Percentiles rank a stretch among this genome's conserved stretches.
Conservation (phyloP, 2,113 vertebrate genomes). For the Misgurnus anguillicaudatus region DNA sequence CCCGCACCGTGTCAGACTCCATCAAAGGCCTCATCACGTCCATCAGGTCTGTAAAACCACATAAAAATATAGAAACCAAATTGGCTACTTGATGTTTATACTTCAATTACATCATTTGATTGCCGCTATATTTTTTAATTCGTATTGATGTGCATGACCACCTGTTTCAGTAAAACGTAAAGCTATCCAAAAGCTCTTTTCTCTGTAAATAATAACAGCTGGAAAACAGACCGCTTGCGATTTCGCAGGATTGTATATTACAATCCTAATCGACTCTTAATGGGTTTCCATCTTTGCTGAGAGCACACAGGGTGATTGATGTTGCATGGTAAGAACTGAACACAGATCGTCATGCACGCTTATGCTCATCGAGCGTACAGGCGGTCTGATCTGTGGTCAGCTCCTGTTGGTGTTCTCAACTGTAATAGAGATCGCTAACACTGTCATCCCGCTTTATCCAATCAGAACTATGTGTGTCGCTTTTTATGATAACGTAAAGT, state of each 20-base stretch:
- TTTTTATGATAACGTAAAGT: constrained; percentile 27
- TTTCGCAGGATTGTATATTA: constrained; percentile 16
- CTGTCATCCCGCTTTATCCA: constrained; percentile 38
- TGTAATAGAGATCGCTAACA: neutral
- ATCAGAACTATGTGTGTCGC: constrained; percentile 24
- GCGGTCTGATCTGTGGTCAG: constrained; percentile 38
- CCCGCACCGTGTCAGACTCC: constrained; percentile 95
- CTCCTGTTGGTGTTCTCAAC: constrained; percentile 4
- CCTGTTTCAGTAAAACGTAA: neutral
- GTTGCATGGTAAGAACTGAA: neutral
- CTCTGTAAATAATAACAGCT: neutral
- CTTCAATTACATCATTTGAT: too few species aligned
- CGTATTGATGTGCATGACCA: too few species aligned
- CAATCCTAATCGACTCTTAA: constrained; percentile 1
- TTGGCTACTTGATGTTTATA: too few species aligned
- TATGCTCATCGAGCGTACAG: neutral
- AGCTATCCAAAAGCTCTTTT: neutral
- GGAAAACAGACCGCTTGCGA: neutral
- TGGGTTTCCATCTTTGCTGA: constrained; percentile 15
- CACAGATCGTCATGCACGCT: neutral
- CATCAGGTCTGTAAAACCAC: constrained; percentile 82
- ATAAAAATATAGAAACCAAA: too few species aligned
- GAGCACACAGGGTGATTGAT: neutral
- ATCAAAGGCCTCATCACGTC: constrained; percentile 99
- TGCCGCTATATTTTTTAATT: too few species aligned